These are phyloP conservation scores for Aphis gossypii DNA, from an alignment of 1,140 invertebrate species.

Conservation along the genomic window DNA sequence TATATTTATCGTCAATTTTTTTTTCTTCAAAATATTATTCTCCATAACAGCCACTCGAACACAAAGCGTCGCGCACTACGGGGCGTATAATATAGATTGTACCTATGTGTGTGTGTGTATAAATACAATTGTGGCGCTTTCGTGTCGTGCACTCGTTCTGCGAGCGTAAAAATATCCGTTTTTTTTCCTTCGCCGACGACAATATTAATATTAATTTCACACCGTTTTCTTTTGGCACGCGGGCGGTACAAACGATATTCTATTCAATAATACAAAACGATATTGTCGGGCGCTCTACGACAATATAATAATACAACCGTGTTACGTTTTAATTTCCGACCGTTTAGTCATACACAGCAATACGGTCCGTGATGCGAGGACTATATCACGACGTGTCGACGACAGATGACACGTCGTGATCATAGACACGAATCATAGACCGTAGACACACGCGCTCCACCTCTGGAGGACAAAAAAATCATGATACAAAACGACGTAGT, in stretches of 20 bases:
- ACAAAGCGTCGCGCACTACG: neutral
- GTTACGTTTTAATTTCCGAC: too few species aligned
- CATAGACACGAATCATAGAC: too few species aligned
- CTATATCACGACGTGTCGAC: too few species aligned
- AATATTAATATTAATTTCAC: slow-evolving; percentile 12
- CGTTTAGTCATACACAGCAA: too few species aligned
- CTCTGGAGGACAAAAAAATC: neutral
- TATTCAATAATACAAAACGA: neutral
- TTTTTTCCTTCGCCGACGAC: neutral
- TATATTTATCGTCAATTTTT: neutral
- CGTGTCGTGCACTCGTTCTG: neutral
- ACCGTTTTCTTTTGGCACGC: neutral
- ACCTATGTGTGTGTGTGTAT: too few species aligned
- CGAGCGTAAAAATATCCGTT: neutral
- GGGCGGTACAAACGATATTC: neutral
- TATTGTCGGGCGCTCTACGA: neutral
- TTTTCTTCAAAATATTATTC: neutral
- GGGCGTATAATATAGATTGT: neutral
- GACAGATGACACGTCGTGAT: too few species aligned
- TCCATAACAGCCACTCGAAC: neutral
- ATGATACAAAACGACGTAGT: neutral
- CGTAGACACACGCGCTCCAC: too few species aligned
- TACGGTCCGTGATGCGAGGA: too few species aligned
- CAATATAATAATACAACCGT: neutral
- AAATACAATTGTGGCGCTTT: neutral